phyloP scores from a whole-genome alignment of 2,797 vertebrate species.

The Protosalanx chinensis region DNA sequence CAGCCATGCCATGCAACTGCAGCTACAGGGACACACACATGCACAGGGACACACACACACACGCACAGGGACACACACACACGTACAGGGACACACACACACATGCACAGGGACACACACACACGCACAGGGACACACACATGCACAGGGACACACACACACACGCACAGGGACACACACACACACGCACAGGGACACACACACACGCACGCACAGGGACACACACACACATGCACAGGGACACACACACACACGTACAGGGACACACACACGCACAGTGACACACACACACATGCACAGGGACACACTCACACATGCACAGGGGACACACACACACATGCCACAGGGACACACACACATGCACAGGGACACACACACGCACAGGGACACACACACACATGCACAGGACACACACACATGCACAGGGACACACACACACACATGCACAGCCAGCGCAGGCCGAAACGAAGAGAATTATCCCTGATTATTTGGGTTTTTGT shows the following conservation, averaged over 20 bases:
- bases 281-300: not conserved
- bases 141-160: too few relatives aligned
- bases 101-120: too few relatives aligned
- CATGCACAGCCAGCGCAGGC: too few relatives aligned
- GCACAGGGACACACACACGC: constrained; percentile 5
- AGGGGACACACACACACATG: too few relatives aligned
- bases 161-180: not conserved
- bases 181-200: too few relatives aligned
- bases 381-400: not conserved
- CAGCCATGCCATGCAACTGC: constrained; percentile 19
- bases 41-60: not conserved
- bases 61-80: too few relatives aligned
- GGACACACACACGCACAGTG: constrained; percentile 6
- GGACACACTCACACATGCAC: not conserved
- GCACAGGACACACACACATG: too few relatives aligned
- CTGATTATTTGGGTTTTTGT: not conserved
- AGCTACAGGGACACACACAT: constrained; percentile 13
- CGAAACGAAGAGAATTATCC: not conserved
- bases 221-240: too few relatives aligned
- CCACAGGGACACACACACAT: too few relatives aligned
- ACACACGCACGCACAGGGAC: not conserved
- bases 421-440: not conserved
- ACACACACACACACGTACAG: too few relatives aligned
- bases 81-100: not conserved
- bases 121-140: constrained; percentile 8